A percentile compares a stretch with the other conserved stretches of the same genome.
Evolutionary conservation across 2,888 invertebrate genomes (phyloP).

Genomic region (Sesia apiformis): DNA sequence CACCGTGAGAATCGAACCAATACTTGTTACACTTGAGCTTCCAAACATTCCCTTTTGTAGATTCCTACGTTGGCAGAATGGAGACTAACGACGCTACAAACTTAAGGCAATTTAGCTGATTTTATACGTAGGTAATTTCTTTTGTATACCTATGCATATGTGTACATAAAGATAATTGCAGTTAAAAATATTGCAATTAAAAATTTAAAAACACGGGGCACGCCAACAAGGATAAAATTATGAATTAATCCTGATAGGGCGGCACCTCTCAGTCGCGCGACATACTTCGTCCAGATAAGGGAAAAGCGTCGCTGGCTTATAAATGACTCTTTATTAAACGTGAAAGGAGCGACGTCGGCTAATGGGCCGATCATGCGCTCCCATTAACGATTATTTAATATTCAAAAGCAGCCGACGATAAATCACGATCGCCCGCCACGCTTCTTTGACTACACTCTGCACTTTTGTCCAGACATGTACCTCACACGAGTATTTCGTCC

Average conservation of each 20-base stretch:
- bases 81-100: background rate
- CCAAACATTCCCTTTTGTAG: background rate
- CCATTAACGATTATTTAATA: conserved; percentile 75
- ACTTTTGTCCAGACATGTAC: conserved; percentile 53
- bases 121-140: no score
- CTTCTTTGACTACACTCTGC: conserved; percentile 63
- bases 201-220: background rate
- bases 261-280: conserved; percentile 69
- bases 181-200: background rate
- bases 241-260: conserved; percentile 71
- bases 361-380: conserved; percentile 75
- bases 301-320: conserved; percentile 70
- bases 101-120: no score
- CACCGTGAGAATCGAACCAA: conserved; percentile 49
- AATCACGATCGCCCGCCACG: conserved; percentile 70
- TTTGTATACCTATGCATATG: no score
- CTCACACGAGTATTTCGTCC: conserved; percentile 22
- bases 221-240: conserved; percentile 54
- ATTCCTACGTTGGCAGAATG: background rate
- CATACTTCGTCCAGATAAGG: conserved; percentile 70
- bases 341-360: conserved; percentile 69
- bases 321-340: conserved; percentile 75
- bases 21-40: conserved; percentile 22
- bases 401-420: conserved; percentile 71
- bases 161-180: no score